Conservation (phyloP, 2,888 invertebrate species). For the Dascillus cervinus region DNA sequence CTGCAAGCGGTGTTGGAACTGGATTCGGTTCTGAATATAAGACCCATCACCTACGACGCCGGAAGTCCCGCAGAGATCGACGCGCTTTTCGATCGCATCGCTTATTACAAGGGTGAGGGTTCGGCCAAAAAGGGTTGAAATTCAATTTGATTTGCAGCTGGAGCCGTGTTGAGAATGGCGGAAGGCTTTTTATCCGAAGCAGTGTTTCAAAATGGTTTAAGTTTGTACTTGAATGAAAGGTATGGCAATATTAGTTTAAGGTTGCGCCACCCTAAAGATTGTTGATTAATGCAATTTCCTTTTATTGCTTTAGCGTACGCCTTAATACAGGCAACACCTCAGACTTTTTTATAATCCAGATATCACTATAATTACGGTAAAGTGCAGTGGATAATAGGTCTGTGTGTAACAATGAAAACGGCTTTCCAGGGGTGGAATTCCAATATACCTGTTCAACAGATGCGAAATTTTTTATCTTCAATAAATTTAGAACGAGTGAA, state of each 20-base stretch:
- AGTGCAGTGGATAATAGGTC: too few relatives aligned
- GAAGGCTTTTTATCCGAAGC: slow-evolving; percentile 1
- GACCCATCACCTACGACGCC: slow-evolving; percentile 46
- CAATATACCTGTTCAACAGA: too few relatives aligned
- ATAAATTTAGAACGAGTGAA: too few relatives aligned
- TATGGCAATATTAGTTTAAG: background rate
- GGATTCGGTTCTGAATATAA: slow-evolving; percentile 33
- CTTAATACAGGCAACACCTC: too few relatives aligned
- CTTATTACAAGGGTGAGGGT: background rate
- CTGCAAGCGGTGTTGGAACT: slow-evolving; percentile 5
- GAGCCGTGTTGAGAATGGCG: slow-evolving; percentile 47
- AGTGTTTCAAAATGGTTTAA: background rate
- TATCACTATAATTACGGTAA: too few relatives aligned
- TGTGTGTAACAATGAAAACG: too few relatives aligned
- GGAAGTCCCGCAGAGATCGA: slow-evolving; percentile 50
- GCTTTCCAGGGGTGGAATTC: too few relatives aligned
- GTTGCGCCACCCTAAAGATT: background rate
- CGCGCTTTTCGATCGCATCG: slow-evolving; percentile 50
- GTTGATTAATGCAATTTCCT: too few relatives aligned
- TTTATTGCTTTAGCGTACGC: too few relatives aligned
- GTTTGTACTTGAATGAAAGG: slow-evolving; percentile 12
- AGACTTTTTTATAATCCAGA: too few relatives aligned
- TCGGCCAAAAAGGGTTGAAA: too few relatives aligned
- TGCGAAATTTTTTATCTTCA: too few relatives aligned
- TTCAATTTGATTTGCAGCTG: slow-evolving; percentile 42